Evolutionary conservation across 2,888 invertebrate species (phyloP), one percentile per base, ranked within the genome.

Genomic region (Lepas anatifera): DNA sequence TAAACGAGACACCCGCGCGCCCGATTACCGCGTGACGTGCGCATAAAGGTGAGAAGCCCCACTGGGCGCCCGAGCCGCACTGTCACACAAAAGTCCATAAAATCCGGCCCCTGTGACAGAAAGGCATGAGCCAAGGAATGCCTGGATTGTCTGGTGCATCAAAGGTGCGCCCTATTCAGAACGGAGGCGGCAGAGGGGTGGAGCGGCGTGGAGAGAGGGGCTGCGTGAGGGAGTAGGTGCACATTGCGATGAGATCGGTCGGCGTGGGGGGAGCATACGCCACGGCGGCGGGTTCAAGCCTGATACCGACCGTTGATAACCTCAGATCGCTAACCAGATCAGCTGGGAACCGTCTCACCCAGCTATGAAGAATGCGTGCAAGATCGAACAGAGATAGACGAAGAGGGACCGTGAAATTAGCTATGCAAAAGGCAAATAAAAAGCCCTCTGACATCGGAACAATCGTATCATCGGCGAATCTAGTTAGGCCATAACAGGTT

Each of bases 1-100:
- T 58, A 32, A 58, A 6, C 58, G 58, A 32, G 58, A 18, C 25
- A 58, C 58, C 18, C 32, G 16, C 3, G 18, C 32, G 58, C 4
- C 32, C 58, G 58, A 58, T 58, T 58, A 58, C 16, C 58, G 58
- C 18, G 58, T 32, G 32, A 58, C 58, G 16, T 22, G 16, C 3
- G 13, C 32, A 58, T 58, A 58, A 58, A 58, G 58, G 58, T 58
- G 58, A 58, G 58, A 58, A 58, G 29, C 58, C 58, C 58, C 58
- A 18, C 58, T 18, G 58, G 29, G 58, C 6, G 32, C 32, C 58
- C 32, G 32, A 6, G 32, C 58, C 13, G 58, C 32, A 32, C 58
- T 58, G 58, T 58, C 58, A 58, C 58, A 58, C 58, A 58, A 58
- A 58, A 58, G 58, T 58, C 58, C 58, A 58, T 58, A 58, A 58